These are phyloP conservation scores for Puntigrus tetrazona DNA, from an alignment of 2,113 vertebrate species.

Conservation along the genomic window DNA sequence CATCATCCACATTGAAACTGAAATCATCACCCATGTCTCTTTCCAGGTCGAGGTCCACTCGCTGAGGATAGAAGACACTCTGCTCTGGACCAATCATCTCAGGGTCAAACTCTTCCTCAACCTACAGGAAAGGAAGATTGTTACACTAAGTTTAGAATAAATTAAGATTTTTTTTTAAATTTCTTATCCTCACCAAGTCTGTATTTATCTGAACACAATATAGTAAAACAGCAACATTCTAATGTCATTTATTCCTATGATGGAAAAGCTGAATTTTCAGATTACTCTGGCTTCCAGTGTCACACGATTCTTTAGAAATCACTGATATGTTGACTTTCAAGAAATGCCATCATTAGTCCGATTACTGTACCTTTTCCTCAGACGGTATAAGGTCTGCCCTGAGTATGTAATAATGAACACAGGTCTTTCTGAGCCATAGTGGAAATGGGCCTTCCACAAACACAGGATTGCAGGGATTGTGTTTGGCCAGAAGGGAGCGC, in stretches of 20 bases:
- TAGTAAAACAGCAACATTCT: not conserved
- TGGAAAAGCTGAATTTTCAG: not conserved
- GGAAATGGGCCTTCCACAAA: slow-evolving; percentile 90
- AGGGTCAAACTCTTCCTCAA: slow-evolving; percentile 75
- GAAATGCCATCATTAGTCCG: slow-evolving; percentile 2
- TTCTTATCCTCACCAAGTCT: too few relatives aligned
- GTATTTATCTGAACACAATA: not conserved
- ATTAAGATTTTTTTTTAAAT: too few relatives aligned
- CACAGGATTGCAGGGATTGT: slow-evolving; percentile 75
- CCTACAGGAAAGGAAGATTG: slow-evolving; percentile 57
- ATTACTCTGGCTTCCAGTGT: not conserved
- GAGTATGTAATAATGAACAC: slow-evolving; percentile 84
- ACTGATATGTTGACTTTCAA: not conserved
- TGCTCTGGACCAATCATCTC: slow-evolving; percentile 82
- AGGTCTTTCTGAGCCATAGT: slow-evolving; percentile 83
- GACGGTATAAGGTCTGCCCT: slow-evolving; percentile 78
- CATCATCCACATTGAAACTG: slow-evolving; percentile 81
- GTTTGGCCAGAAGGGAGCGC: slow-evolving; percentile 75
- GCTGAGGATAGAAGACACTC: slow-evolving; percentile 79
- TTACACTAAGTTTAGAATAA: too few relatives aligned
- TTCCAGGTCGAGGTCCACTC: slow-evolving; percentile 79
- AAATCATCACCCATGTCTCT: slow-evolving; percentile 78
- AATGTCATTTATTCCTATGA: too few relatives aligned
- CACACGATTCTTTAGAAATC: not conserved
- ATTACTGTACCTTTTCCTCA: slow-evolving; percentile 70